Conservation (phyloP, 35 echinoderm and acorn worm species). For the Heliocidaris erythrogramma region DNA sequence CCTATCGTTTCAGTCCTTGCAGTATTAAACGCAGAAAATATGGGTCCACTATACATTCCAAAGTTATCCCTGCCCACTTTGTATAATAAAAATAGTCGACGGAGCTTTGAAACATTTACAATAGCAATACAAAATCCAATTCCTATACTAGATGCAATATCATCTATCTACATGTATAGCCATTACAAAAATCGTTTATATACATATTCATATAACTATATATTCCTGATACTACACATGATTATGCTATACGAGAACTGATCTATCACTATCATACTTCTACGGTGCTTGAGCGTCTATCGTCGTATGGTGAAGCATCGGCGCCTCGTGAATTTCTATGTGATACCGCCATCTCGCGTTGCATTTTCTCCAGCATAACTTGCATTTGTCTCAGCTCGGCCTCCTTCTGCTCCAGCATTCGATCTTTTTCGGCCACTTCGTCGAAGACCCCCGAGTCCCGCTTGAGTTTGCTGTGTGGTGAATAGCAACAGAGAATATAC, state of each 20-base stretch:
- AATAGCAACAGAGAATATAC: background rate
- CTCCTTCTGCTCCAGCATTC: slow-evolving; percentile 84
- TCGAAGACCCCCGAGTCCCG: slow-evolving; percentile 48
- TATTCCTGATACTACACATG: slow-evolving; percentile 35
- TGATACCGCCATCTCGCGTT: slow-evolving; percentile 76
- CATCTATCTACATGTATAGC: slow-evolving; percentile 27
- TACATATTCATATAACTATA: slow-evolving; percentile 42
- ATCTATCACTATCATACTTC: slow-evolving; percentile 54
- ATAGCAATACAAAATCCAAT: background rate
- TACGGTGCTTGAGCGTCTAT: slow-evolving; percentile 52
- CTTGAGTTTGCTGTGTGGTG: slow-evolving; percentile 49
- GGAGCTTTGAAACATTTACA: background rate
- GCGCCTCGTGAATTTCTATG: background rate
- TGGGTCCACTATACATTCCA: background rate
- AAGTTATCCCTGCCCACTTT: background rate
- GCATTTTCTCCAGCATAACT: slow-evolving; percentile 89
- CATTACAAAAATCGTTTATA: slow-evolving; percentile 33
- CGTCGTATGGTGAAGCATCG: background rate
- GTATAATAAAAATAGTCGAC: background rate
- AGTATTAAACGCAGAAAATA: no score
- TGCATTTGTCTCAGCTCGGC: slow-evolving; percentile 93
- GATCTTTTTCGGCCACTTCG: slow-evolving; percentile 76
- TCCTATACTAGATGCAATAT: background rate
- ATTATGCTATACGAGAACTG: no score
- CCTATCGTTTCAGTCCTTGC: no score